A percentile compares a stretch with the other conserved stretches of the same genome.
Conservation (phyloP, 2,113 vertebrate species). For the Rhagologus leucostigma region DNA sequence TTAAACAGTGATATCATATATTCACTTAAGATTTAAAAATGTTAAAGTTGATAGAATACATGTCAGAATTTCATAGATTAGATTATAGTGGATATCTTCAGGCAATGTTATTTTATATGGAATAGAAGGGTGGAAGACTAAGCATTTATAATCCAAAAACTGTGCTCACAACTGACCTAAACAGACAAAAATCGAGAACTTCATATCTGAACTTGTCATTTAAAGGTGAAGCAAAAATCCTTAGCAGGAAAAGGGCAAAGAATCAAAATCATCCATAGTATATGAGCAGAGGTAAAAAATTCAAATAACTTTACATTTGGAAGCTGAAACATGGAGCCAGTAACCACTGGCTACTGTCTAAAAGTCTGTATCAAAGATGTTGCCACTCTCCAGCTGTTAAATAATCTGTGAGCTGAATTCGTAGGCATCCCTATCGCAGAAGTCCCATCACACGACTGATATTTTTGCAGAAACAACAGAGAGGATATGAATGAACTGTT, state of each 20-base stretch:
- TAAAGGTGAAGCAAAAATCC: not conserved
- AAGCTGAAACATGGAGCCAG: not conserved
- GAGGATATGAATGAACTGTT: conserved; percentile 15
- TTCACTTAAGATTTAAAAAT: not conserved
- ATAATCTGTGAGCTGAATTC: not conserved
- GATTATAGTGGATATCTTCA: not conserved
- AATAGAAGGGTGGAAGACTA: not conserved
- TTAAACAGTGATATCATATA: conserved; percentile 16
- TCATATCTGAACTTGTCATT: conserved; percentile 1
- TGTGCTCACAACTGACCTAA: not conserved
- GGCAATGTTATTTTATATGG: conserved; percentile 2
- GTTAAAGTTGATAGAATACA: not conserved
- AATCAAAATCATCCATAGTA: not conserved
- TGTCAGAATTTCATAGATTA: conserved; percentile 6
- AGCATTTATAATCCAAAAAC: not conserved
- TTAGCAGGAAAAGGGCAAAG: conserved; percentile 12
- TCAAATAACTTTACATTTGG: not conserved
- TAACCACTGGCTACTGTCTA: not conserved
- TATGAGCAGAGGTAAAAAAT: not conserved
- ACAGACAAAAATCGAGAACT: not conserved
- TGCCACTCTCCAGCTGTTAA: not conserved
- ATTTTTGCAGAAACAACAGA: conserved; percentile 10
- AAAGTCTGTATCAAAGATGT: not conserved
- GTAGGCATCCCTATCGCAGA: rapidly evolving
- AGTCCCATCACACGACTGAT: not conserved